Conservation (phyloP, 1,140 invertebrate species). For the Trachymyrmex cornetzi region DNA sequence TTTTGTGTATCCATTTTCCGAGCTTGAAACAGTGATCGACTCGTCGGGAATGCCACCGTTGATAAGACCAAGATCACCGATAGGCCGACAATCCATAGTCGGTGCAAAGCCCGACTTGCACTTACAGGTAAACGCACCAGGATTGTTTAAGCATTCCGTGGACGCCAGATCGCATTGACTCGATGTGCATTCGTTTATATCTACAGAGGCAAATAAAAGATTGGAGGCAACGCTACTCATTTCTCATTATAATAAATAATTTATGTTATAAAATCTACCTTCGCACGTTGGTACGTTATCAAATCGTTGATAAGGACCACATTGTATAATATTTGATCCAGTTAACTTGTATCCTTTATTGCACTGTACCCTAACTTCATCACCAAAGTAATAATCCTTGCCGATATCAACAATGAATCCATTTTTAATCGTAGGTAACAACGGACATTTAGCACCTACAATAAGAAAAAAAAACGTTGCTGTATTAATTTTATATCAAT, state of each 20-base stretch:
- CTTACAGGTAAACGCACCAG: slow-evolving; percentile 96
- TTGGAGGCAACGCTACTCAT: background rate
- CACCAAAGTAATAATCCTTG: slow-evolving; percentile 93
- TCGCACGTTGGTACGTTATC: slow-evolving; percentile 94
- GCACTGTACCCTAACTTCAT: slow-evolving; percentile 97
- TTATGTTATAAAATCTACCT: slow-evolving; percentile 83
- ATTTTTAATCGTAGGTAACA: slow-evolving; percentile 94
- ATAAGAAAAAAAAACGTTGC: background rate
- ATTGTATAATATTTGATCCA: slow-evolving; percentile 95
- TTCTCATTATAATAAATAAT: slow-evolving; percentile 6
- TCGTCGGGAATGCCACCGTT: slow-evolving; percentile 96
- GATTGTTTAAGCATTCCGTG: slow-evolving; percentile 96
- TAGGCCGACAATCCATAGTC: slow-evolving; percentile 95
- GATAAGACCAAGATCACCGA: slow-evolving; percentile 95
- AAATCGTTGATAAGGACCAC: slow-evolving; percentile 94
- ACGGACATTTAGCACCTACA: slow-evolving; percentile 92
- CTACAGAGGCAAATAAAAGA: slow-evolving; percentile 82
- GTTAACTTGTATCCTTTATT: slow-evolving; percentile 95
- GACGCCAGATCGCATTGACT: slow-evolving; percentile 96
- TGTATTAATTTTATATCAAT: background rate
- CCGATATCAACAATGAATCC: slow-evolving; percentile 93
- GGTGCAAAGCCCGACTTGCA: slow-evolving; percentile 95
- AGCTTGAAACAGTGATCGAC: slow-evolving; percentile 94
- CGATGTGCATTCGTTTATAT: slow-evolving; percentile 96
- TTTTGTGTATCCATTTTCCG: slow-evolving; percentile 93